These are phyloP conservation scores for Vollenhovia emeryi DNA, from an alignment of 1,140 invertebrate species.

Conservation along the genomic window DNA sequence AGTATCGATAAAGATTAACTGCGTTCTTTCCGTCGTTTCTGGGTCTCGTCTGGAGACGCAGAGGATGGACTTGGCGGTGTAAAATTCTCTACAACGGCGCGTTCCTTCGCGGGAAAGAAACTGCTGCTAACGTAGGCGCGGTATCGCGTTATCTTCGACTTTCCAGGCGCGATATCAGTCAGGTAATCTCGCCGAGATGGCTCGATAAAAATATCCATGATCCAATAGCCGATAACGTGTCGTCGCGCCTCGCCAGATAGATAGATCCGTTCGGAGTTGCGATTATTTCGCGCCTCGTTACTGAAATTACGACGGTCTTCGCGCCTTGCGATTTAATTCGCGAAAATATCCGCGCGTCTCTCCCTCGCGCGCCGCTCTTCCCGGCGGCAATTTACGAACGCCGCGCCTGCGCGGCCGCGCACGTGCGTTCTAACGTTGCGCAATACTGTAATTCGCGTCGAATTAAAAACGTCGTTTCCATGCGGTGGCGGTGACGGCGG, in stretches of 20 bases:
- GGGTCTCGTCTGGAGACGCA: not conserved
- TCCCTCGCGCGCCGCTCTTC: not conserved
- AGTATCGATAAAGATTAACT: not conserved
- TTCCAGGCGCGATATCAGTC: constrained; percentile 53
- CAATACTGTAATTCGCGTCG: constrained; percentile 30
- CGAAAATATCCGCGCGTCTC: constrained; percentile 26
- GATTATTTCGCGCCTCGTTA: constrained; percentile 58
- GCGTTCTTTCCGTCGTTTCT: not conserved
- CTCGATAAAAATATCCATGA: constrained; percentile 79
- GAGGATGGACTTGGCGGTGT: not conserved
- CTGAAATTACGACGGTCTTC: constrained; percentile 65
- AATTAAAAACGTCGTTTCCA: constrained; percentile 45
- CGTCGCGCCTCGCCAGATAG: constrained; percentile 51
- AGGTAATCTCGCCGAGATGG: constrained; percentile 62
- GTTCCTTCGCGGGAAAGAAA: constrained; percentile 22
- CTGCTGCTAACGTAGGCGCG: constrained; percentile 3
- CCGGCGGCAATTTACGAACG: constrained; percentile 2
- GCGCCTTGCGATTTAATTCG: not conserved
- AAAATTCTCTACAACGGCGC: not conserved
- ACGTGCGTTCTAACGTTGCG: constrained; percentile 23
- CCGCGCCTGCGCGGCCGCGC: not conserved
- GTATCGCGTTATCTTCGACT: constrained; percentile 61
- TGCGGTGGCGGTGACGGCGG: not conserved
- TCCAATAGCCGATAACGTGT: constrained; percentile 78
- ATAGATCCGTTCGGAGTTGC: constrained; percentile 24